Evolutionary conservation across 2,113 vertebrate genomes (phyloP), one percentile per base, ranked within the genome.

Genomic region (Chrysemys picta): DNA sequence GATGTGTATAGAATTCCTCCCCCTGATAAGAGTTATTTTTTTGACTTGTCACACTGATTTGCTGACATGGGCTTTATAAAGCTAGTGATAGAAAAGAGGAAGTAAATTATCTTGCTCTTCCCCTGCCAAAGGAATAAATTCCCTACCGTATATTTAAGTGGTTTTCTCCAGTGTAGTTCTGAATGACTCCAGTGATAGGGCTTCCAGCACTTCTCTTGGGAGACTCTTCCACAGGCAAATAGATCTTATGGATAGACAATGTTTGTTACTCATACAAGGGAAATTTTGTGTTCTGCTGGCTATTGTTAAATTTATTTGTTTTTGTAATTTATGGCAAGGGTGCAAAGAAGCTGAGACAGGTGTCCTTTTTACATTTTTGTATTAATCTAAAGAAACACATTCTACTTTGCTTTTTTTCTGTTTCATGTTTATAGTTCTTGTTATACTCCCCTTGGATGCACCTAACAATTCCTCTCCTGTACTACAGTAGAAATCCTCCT

Each of bases 301-400:
- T 72, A 9, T 65, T 93, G 38, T 8, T n/a, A 4, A 54, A 50
- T 56, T 76, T 80, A 21, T 94, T 56, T 80, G 17, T 4, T 57
- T 35, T 53, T 90, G 82, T 80, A 1, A 45, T 93, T 93, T 89
- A 65, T 65, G 52, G 90, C 49, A 12, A 8, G 49, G 59, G 2
- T 88, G 83, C 72, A 85, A 92, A 69, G 65, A 69, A 49, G 52
- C 6, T 62, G 47, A 38, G 78, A 24, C 14, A 53, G 53, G 24
- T 80, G 47, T 84, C 59, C 82, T 94, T 85, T 89, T 93, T n/a
- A 78, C 50, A 91, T 54, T 31, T 54, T 82, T 47, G 19, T 75
- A 21, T 45, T 45, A 76, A 76, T 45, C 11, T 76, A 45, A 25
- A 42, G 19, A 69, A 69, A 69, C 57, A 31, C 29, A 62, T n/a